phyloP scores from a whole-genome alignment of 1,140 invertebrate genomes.

The Anastatus disparis region DNA sequence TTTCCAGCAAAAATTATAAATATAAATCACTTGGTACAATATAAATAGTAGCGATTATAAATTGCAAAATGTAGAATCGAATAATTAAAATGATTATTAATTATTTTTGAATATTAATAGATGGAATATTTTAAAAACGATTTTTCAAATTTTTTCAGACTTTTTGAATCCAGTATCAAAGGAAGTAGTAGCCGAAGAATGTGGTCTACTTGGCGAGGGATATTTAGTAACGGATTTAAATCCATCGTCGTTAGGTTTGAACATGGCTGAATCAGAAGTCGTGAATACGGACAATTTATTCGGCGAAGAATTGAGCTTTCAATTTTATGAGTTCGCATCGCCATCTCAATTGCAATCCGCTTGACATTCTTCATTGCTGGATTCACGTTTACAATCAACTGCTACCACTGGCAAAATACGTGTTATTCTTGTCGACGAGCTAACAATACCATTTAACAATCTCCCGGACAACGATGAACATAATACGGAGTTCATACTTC shows the following conservation, averaged over 20 bases:
- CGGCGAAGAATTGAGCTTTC: constrained; percentile 69
- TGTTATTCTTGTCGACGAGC: constrained; percentile 48
- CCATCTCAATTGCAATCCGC: constrained; percentile 63
- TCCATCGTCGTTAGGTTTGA: constrained; percentile 65
- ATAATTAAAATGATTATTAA: not conserved
- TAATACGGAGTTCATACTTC: not conserved
- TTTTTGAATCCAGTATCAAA: constrained; percentile 71
- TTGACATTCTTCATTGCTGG: constrained; percentile 61
- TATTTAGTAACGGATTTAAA: constrained; percentile 70
- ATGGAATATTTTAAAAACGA: no score
- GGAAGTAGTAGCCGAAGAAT: constrained; percentile 71
- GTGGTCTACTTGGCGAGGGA: constrained; percentile 66
- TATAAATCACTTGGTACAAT: not conserved
- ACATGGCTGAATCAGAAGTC: constrained; percentile 66
- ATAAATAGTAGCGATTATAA: not conserved
- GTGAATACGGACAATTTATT: constrained; percentile 67
- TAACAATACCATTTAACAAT: not conserved
- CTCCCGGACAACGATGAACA: not conserved
- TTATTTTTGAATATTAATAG: not conserved
- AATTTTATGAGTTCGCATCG: constrained; percentile 66
- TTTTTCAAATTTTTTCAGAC: constrained; percentile 67
- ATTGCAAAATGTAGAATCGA: not conserved
- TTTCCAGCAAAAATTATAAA: not conserved
- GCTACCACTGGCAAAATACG: constrained; percentile 41
- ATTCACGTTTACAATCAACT: constrained; percentile 21